Evolutionary conservation across 2,888 invertebrate species (phyloP).

Genomic region (Hydropsyche betteni): DNA sequence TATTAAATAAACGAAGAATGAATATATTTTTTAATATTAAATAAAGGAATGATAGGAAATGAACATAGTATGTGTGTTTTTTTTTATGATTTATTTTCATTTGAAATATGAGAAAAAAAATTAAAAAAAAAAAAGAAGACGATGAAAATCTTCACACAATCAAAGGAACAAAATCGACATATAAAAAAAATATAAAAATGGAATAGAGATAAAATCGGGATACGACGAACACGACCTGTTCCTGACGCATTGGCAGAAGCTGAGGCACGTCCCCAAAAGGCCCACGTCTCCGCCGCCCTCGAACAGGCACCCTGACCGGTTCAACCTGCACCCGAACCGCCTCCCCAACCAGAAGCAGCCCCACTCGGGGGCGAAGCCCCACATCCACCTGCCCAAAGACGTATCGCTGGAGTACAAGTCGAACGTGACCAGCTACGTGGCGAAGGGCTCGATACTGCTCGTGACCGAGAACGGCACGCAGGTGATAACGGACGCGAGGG

Average conservation of each 20-base stretch:
- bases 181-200: slow-evolving; percentile 20
- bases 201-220: slow-evolving; percentile 14
- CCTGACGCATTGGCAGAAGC: slow-evolving; percentile 45
- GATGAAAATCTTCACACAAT: neutral
- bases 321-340: slow-evolving; percentile 52
- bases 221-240: slow-evolving; percentile 48
- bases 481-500: slow-evolving; percentile 66
- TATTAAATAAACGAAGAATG: no score
- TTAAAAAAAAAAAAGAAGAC: neutral
- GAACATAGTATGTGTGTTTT: no score
- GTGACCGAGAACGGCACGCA: slow-evolving; percentile 73
- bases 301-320: slow-evolving; percentile 50
- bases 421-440: slow-evolving; percentile 68
- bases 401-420: slow-evolving; percentile 56
- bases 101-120: neutral
- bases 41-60: no score
- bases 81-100: no score
- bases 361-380: slow-evolving; percentile 49
- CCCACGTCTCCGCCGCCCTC: slow-evolving; percentile 44
- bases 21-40: no score
- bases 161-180: slow-evolving; percentile 1
- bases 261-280: slow-evolving; percentile 46
- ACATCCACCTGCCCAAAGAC: slow-evolving; percentile 49
- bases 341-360: slow-evolving; percentile 45
- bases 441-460: slow-evolving; percentile 71